Evolutionary conservation across 92 coral and sea anemone species (phyloP), one percentile per base, ranked within the genome.

Genomic region (Epizoanthus rinbou): DNA sequence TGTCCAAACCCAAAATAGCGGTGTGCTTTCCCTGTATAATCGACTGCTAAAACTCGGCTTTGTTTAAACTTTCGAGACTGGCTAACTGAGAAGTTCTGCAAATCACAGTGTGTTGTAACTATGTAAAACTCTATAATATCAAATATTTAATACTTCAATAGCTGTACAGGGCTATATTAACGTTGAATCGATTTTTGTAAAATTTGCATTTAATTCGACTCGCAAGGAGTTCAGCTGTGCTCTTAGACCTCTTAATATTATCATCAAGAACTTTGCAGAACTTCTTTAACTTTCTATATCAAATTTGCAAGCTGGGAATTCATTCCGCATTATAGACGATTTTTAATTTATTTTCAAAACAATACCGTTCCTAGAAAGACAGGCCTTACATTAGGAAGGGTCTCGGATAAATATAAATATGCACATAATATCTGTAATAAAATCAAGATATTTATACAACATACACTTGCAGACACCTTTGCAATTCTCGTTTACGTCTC

Each of bases 391-490:
- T 23, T 39, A n/a, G 41, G 57, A 57, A 22, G 53, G 71, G 59
- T 28, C 15, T 69, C 70, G 66, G 82, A 78, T 78, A 78, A 78
- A 76, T 76, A 76, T 76, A 76, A 76, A 78, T 78, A 78, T 78
- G 43, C 82, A 62, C 63, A 33, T 78, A 50, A 62, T 65, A 60
- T 62, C 82, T 78, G 24, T 78, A 21, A 69, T 78, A 78, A 78
- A 78, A 78, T 78, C 71, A 78, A 78, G 71, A 39, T 39, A 78
- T 78, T 78, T 78, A 19, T 78, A 78, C 71, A 78, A 78, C 82
- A 78, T 19, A 78, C 82, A 60, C 39, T 39, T 62, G 82, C 33
- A 78, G 82, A 78, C 54, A 41, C 16, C 82, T 78, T 78, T 78
- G 41, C 71, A 78, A 19, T 62, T 60, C 19, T 63, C 66, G 57